Conservation (phyloP, 2,888 invertebrate species). For the Rhagophthalmus giganteus region DNA sequence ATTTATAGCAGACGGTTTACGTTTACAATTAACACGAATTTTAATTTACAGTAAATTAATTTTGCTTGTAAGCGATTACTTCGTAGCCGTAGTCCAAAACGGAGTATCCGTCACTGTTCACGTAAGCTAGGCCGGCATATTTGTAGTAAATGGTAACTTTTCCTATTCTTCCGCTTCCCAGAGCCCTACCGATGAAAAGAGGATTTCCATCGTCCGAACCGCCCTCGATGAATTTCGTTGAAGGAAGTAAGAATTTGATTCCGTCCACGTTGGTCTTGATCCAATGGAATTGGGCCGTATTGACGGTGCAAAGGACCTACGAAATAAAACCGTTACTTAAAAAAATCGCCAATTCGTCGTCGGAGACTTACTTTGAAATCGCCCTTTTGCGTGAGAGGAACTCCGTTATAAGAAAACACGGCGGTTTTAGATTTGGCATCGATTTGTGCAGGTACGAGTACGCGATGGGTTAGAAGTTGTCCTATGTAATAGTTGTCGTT, state of each 20-base stretch:
- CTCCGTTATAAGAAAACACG: neutral
- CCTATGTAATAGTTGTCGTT: constrained; percentile 3
- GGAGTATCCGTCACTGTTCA: neutral
- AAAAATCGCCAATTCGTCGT: no score
- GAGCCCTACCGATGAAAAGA: constrained; percentile 1
- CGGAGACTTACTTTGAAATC: neutral
- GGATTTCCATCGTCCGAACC: constrained; percentile 4
- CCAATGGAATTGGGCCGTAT: constrained; percentile 2
- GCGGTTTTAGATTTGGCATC: neutral
- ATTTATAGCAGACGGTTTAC: neutral
- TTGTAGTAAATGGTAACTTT: constrained; percentile 3
- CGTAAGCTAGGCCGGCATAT: constrained; percentile 1
- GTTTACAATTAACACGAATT: neutral
- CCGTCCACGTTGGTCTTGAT: constrained; percentile 1
- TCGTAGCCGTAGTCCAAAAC: neutral
- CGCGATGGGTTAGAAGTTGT: neutral
- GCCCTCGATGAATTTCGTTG: constrained; percentile 1
- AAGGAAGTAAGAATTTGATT: neutral
- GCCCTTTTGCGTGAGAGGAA: neutral
- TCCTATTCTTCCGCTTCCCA: constrained; percentile 3
- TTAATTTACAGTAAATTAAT: neutral
- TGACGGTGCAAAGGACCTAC: neutral
- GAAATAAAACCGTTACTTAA: no score
- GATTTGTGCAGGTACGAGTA: neutral
- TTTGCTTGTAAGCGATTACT: constrained; percentile 1